Evolutionary conservation across 2,113 vertebrate species (phyloP).

Genomic region (Progne subis): DNA sequence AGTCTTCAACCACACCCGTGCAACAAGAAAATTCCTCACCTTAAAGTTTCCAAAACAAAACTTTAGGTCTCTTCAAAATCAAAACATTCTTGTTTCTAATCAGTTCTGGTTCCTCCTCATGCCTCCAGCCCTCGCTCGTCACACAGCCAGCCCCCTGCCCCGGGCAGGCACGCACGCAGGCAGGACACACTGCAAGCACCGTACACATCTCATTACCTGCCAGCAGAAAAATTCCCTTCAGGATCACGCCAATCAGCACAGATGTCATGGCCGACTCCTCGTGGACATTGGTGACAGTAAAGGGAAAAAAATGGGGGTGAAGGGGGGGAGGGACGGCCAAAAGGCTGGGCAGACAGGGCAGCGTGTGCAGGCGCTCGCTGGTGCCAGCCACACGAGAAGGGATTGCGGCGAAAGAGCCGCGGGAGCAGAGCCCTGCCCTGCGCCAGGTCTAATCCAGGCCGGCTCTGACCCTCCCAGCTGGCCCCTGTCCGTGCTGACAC

Average conservation of each 20-base stretch:
- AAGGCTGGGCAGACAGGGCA: not conserved
- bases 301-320: not conserved
- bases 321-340: not conserved
- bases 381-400: slow-evolving; percentile 73
- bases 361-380: not conserved
- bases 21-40: not conserved
- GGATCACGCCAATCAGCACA: slow-evolving; percentile 56
- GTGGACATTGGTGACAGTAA: slow-evolving; percentile 39
- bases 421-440: slow-evolving; percentile 51
- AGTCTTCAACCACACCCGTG: not conserved
- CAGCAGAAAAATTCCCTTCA: slow-evolving; percentile 70
- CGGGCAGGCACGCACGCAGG: not conserved
- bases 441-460: slow-evolving; percentile 75
- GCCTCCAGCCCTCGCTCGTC: not conserved
- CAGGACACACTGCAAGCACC: not conserved
- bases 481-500: slow-evolving; percentile 81
- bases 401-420: slow-evolving; percentile 76
- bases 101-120: not conserved
- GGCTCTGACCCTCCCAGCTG: slow-evolving; percentile 79
- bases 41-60: slow-evolving; percentile 11
- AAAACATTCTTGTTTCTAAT: not conserved
- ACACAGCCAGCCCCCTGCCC: not conserved
- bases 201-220: slow-evolving; percentile 69
- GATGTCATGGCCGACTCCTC: slow-evolving; percentile 66
- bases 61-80: not conserved